These are phyloP conservation scores for Macrosiphum euphorbiae DNA, from an alignment of 2,888 invertebrate species.

Conservation along the genomic window DNA sequence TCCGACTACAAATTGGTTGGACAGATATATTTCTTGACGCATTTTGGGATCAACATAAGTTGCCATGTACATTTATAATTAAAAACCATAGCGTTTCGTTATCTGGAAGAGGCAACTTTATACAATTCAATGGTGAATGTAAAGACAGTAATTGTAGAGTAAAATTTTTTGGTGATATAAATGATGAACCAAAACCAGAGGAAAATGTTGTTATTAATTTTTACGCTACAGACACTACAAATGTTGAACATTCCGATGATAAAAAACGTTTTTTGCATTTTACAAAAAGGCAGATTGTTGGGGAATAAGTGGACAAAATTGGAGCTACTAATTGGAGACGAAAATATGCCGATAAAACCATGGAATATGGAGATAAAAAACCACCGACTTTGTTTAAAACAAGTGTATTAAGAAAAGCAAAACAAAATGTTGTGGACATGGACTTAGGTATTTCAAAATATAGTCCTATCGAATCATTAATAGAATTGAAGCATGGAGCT, in stretches of 20 bases:
- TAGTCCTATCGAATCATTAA: neutral
- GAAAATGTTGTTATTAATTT: neutral
- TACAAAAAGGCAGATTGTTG: neutral
- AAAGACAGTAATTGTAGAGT: neutral
- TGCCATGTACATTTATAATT: neutral
- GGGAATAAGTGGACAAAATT: no score
- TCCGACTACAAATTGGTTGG: neutral
- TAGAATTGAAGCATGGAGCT: neutral
- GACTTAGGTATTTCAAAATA: neutral
- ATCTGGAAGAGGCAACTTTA: neutral
- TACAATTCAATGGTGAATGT: neutral
- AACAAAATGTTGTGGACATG: neutral
- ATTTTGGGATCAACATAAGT: constrained; percentile 5
- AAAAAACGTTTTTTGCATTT: neutral
- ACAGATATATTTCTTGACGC: neutral
- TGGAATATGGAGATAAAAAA: constrained; percentile 1
- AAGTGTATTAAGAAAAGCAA: neutral
- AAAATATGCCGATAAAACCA: no score
- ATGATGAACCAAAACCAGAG: neutral
- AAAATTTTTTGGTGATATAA: neutral
- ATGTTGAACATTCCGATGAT: neutral
- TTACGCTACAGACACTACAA: neutral
- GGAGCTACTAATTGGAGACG: no score
- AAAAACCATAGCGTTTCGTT: neutral
- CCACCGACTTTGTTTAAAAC: neutral